phyloP scores from a whole-genome alignment of 2,888 invertebrate genomes.

The Chaetogeoica ovagalla region DNA sequence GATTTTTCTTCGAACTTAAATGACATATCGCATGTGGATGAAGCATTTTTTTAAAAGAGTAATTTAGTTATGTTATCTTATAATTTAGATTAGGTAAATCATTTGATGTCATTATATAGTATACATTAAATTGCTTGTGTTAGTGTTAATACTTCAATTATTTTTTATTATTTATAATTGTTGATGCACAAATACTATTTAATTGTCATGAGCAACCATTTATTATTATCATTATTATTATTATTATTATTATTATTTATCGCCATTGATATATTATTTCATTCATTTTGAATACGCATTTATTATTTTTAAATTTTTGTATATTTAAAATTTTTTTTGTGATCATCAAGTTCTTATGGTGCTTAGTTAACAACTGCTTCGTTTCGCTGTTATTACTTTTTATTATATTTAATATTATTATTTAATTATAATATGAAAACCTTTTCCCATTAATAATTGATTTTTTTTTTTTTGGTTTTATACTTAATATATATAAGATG shows the following conservation, averaged over 20 bases:
- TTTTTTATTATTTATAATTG: constrained; percentile 28
- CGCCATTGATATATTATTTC: constrained; percentile 40
- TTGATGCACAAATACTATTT: constrained; percentile 21
- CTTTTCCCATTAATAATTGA: constrained; percentile 17
- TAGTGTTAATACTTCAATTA: constrained; percentile 15
- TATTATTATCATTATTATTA: constrained; percentile 23
- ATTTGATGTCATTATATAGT: constrained; percentile 29
- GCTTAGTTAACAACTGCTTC: constrained; percentile 51
- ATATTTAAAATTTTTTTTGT: constrained; percentile 43
- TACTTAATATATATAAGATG: no score
- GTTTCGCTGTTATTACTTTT: constrained; percentile 44
- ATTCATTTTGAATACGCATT: constrained; percentile 43
- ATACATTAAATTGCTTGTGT: constrained; percentile 41
- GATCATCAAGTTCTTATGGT: constrained; percentile 50
- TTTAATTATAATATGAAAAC: constrained; percentile 36
- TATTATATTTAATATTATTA: constrained; percentile 26
- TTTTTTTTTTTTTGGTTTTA: constrained; percentile 11
- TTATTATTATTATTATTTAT: constrained; percentile 10
- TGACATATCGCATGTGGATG: constrained; percentile 53
- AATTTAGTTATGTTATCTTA: constrained; percentile 15
- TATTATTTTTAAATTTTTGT: constrained; percentile 46
- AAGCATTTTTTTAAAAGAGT: constrained; percentile 49
- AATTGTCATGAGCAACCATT: constrained; percentile 9
- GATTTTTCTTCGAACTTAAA: constrained; percentile 52
- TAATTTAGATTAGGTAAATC: constrained; percentile 34